Base-by-base conservation (phyloP, 2,113 vertebrate species). In the Delphinus delphis region DNA sequence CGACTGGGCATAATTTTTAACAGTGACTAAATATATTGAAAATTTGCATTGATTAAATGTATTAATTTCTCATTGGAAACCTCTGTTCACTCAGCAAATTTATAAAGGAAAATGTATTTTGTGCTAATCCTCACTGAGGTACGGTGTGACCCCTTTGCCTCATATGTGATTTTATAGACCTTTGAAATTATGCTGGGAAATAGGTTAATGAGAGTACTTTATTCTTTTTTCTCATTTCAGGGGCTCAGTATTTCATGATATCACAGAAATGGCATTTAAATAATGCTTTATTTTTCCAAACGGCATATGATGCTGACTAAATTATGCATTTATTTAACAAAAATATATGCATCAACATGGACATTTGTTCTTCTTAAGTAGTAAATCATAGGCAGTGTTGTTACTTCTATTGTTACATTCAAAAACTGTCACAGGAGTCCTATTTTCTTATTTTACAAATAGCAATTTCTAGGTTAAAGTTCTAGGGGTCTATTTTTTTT, bases 201-300 rank as follows among this genome's bases (percentile, higher is more conserved):
- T 81, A 97, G 5, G 21, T 81, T 94, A 81, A 77, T 5, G 17
- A 81, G 58, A 60, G 9, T 60, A 36, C 80, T 85, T 82, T 89
- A 60, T 73, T 85, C 10, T 85, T 89, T 90, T 83, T 47, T 93
- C 25, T 92, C n/a, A 55, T 90, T 95, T 81, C 21, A 82, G 31
- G 44, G 47, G 62, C 8, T 71, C 5, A 38, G 10, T 63, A 70
- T 86, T 94, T 92, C 8, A 89, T 74, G 25, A 84, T 21, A 63
- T 88, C 36, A 86, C 14, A 92, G 18, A 96, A 93, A 86, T 70
- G 9, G 1, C 33, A 94, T 67, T 77, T 68, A 82, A 65, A 65
- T 67, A 89, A 71, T 67, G 33, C 14, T 92, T 92, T 96, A 70
- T 8, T 82, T 95, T 96, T 91, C 82, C 71, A 89, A 90, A 41